Conservation (phyloP, 2,888 invertebrate genomes). For the Stenodema calcarata region DNA sequence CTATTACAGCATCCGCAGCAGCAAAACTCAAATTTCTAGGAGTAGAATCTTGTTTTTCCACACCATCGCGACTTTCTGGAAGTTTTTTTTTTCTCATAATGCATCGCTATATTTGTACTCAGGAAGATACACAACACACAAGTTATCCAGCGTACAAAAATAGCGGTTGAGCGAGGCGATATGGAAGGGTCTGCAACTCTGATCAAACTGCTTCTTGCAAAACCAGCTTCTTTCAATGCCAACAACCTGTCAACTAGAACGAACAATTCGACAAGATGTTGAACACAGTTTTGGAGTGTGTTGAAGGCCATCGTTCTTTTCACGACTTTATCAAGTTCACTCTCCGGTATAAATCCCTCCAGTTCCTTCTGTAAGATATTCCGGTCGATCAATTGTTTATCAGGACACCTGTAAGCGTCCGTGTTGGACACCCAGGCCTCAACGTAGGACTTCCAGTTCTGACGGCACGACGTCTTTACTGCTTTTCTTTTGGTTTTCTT, state of each 20-base stretch:
- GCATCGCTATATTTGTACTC: too few relatives aligned
- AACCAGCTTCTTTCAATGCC: not conserved
- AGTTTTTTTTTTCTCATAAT: too few relatives aligned
- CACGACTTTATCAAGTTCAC: not conserved
- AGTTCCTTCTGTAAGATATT: not conserved
- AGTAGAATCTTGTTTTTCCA: not conserved
- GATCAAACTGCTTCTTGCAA: not conserved
- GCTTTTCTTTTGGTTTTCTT: slow-evolving; percentile 11
- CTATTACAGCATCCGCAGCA: not conserved
- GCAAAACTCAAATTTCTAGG: too few relatives aligned
- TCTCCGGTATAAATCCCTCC: not conserved
- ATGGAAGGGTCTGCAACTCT: slow-evolving; percentile 10
- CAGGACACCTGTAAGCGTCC: not conserved
- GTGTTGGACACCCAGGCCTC: slow-evolving; percentile 14
- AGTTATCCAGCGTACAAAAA: not conserved
- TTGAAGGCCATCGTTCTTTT: not conserved
- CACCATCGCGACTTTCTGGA: not conserved
- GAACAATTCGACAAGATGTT: slow-evolving; percentile 11
- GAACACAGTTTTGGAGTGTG: not conserved
- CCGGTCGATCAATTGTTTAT: not conserved
- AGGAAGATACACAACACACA: too few relatives aligned
- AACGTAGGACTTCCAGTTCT: slow-evolving; percentile 5
- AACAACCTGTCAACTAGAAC: slow-evolving; percentile 34
- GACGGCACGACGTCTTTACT: not conserved
- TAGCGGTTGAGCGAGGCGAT: slow-evolving; percentile 22